Conservation (phyloP, 2,113 vertebrate species). For the Antennarius striatus region DNA sequence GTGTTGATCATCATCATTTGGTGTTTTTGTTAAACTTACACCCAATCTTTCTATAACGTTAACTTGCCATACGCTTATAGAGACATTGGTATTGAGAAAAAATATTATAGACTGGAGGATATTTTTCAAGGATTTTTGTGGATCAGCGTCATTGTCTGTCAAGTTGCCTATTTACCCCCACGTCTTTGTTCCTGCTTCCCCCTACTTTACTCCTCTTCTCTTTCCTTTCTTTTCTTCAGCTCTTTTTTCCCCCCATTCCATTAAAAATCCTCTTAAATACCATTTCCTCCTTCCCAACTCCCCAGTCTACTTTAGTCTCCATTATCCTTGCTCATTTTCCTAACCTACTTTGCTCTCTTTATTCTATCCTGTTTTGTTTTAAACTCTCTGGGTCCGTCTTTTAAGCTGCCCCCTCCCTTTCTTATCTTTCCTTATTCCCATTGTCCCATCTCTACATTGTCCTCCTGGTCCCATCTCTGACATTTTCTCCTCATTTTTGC, state of each 20-base stretch:
- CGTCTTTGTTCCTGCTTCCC: neutral
- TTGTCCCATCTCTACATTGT: slow-evolving; percentile 29
- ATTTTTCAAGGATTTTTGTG: neutral
- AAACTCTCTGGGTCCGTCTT: slow-evolving; percentile 23
- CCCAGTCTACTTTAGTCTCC: slow-evolving; percentile 18
- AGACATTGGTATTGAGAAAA: no score
- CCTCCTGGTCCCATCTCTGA: slow-evolving; percentile 10
- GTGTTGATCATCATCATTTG: neutral
- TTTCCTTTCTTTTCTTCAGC: slow-evolving; percentile 5
- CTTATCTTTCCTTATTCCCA: slow-evolving; percentile 38
- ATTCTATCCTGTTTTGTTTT: slow-evolving; percentile 22
- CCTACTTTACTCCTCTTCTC: neutral
- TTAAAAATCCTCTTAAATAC: neutral
- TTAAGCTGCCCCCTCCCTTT: slow-evolving; percentile 44
- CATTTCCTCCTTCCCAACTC: slow-evolving; percentile 5
- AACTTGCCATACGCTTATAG: no score
- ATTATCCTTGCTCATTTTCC: slow-evolving; percentile 14
- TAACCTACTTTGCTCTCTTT: slow-evolving; percentile 26
- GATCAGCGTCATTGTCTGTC: neutral
- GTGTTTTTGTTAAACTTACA: neutral
- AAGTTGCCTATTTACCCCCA: neutral
- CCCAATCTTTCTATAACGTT: neutral
- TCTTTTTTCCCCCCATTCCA: neutral
- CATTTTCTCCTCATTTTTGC: slow-evolving; percentile 14
- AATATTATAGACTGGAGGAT: no score